Conservation (phyloP, 1,140 invertebrate species). For the Penaeus vannamei region DNA sequence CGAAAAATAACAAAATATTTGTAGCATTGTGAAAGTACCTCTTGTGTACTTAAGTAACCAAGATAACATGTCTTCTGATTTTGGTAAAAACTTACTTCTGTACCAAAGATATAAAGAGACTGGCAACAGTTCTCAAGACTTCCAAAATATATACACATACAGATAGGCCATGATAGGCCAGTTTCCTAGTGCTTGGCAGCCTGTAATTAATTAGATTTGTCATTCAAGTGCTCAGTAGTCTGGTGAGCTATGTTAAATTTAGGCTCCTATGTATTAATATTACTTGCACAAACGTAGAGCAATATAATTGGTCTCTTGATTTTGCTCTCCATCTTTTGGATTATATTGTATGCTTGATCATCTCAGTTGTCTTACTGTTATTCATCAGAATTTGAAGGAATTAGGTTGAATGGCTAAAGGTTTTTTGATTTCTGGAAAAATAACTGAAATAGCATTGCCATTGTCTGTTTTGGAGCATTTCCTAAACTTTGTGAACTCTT, state of each 20-base stretch:
- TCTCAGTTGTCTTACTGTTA: not conserved
- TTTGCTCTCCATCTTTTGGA: not conserved
- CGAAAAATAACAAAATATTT: not conserved
- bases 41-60: not conserved
- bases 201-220: too few relatives aligned
- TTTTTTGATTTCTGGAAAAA: too few relatives aligned
- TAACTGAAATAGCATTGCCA: too few relatives aligned
- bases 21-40: constrained; percentile 18
- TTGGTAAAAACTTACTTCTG: constrained; percentile 15
- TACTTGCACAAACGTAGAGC: too few relatives aligned
- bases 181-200: not conserved
- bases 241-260: too few relatives aligned
- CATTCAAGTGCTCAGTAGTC: too few relatives aligned
- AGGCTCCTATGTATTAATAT: too few relatives aligned
- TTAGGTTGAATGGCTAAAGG: too few relatives aligned
- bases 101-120: constrained; percentile 34
- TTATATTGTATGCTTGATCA: not conserved
- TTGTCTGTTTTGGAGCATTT: too few relatives aligned
- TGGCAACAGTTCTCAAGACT: not conserved
- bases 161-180: not conserved
- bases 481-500: too few relatives aligned
- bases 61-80: not conserved
- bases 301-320: not conserved
- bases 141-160: too few relatives aligned
- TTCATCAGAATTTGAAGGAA: not conserved